A percentile compares a stretch with the other conserved stretches of the same genome.
Evolutionary conservation across 1,140 invertebrate genomes (phyloP).

Genomic region (Ruditapes philippinarum): DNA sequence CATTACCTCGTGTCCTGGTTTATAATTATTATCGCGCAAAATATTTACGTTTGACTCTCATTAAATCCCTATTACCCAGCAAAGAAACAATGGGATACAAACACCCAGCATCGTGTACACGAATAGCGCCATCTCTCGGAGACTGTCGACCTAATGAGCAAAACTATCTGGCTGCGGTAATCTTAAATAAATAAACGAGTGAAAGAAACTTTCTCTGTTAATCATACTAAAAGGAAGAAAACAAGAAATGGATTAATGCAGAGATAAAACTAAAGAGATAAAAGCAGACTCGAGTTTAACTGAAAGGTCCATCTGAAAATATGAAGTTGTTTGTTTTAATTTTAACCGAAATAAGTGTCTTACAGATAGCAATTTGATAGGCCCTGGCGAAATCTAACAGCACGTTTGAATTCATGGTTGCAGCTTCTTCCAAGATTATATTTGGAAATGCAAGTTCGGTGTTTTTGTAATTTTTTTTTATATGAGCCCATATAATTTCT

Average conservation of each 20-base stretch:
- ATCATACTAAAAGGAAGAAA: conserved; percentile 26
- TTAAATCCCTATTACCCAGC: conserved; percentile 39
- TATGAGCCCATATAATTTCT: too few species aligned
- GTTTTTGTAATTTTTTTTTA: too few species aligned
- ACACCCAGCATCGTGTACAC: conserved; percentile 10
- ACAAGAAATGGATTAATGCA: conserved; percentile 27
- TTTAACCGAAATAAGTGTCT: too few species aligned
- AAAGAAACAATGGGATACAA: conserved; percentile 43
- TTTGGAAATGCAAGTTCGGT: too few species aligned
- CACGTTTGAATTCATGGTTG: too few species aligned
- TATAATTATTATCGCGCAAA: conserved; percentile 25
- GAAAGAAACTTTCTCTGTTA: conserved; percentile 16
- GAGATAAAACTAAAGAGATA: background rate
- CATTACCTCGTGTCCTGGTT: conserved; percentile 24
- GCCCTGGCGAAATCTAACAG: too few species aligned
- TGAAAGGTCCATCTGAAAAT: too few species aligned
- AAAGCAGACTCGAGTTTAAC: background rate
- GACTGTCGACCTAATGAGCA: background rate
- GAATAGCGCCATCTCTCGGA: conserved; percentile 26
- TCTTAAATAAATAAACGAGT: conserved; percentile 19
- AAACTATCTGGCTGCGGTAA: background rate
- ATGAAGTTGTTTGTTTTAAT: too few species aligned
- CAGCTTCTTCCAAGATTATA: too few species aligned
- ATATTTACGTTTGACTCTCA: conserved; percentile 46
- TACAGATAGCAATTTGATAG: too few species aligned